Evolutionary conservation across 2,888 invertebrate genomes (phyloP).

Genomic region (Andricus quercusramuli): DNA sequence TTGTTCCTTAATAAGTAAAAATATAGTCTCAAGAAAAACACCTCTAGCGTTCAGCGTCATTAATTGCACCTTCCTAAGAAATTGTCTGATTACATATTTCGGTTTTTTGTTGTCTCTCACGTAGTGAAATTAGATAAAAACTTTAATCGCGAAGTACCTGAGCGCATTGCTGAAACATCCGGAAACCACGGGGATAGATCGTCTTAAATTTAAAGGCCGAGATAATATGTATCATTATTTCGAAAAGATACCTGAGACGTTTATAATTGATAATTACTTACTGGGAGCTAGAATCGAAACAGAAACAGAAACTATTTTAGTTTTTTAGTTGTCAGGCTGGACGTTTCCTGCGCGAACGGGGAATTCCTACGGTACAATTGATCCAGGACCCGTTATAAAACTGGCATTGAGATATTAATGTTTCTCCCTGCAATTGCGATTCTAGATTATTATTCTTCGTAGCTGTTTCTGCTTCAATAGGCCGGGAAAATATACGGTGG

Average conservation of each 20-base stretch:
- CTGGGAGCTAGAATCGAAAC: neutral
- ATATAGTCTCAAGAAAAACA: neutral
- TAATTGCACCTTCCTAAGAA: slow-evolving; percentile 17
- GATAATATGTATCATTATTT: slow-evolving; percentile 1
- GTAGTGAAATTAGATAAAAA: slow-evolving; percentile 18
- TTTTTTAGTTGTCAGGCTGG: neutral
- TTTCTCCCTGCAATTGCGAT: slow-evolving; percentile 26
- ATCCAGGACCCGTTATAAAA: slow-evolving; percentile 28
- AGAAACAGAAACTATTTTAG: neutral
- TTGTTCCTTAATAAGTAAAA: slow-evolving; percentile 31
- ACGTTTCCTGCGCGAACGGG: neutral
- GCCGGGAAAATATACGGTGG: slow-evolving; percentile 6
- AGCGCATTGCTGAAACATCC: slow-evolving; percentile 15
- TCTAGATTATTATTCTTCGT: slow-evolving; percentile 35
- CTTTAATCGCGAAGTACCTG: neutral
- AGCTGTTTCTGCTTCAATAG: slow-evolving; percentile 30
- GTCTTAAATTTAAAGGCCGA: slow-evolving; percentile 12
- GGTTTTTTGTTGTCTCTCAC: slow-evolving; percentile 1
- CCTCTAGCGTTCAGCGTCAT: slow-evolving; percentile 20
- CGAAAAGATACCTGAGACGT: neutral
- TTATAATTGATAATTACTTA: slow-evolving; percentile 18
- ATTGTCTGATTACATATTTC: slow-evolving; percentile 10
- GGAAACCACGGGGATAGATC: slow-evolving; percentile 25
- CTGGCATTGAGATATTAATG: slow-evolving; percentile 41
- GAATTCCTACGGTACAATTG: slow-evolving; percentile 34